Evolutionary conservation across 1,140 invertebrate species (phyloP).

Genomic region (Sycobia sp.): DNA sequence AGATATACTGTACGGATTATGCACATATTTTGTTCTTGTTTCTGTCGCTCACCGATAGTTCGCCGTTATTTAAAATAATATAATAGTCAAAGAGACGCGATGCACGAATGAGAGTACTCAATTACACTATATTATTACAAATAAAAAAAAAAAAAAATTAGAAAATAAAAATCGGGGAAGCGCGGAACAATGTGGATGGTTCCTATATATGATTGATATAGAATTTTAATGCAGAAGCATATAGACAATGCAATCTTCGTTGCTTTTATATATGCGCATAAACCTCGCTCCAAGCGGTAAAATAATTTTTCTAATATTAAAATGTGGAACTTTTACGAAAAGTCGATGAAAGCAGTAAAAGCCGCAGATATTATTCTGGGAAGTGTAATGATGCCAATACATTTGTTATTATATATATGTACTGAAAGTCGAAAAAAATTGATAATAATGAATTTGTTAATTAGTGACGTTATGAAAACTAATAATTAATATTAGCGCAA

Average conservation of each 20-base stretch:
- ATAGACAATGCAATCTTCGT: neutral
- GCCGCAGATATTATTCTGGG: neutral
- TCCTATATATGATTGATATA: slow-evolving; percentile 20
- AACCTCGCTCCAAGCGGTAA: slow-evolving; percentile 16
- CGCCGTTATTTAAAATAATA: neutral
- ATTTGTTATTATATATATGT: slow-evolving; percentile 21
- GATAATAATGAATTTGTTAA: slow-evolving; percentile 31
- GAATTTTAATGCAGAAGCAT: slow-evolving; percentile 5
- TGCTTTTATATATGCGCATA: slow-evolving; percentile 4
- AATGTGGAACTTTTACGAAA: neutral
- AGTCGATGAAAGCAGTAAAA: neutral
- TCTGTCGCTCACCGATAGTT: neutral
- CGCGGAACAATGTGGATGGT: neutral
- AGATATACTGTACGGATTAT: neutral
- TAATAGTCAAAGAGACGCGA: neutral
- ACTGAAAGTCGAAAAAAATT: slow-evolving; percentile 17
- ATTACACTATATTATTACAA: neutral
- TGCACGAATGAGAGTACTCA: slow-evolving; percentile 21
- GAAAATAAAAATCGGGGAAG: neutral
- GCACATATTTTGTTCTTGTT: neutral
- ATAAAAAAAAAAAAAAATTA: neutral
- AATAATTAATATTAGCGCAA: slow-evolving; percentile 20
- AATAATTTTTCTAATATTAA: neutral
- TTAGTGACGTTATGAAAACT: slow-evolving; percentile 16
- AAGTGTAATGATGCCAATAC: slow-evolving; percentile 18